A percentile compares a stretch with the other conserved stretches of the same genome.
These are phyloP conservation scores for Cryptocheilus praepositus DNA, from an alignment of 2,888 invertebrate species.

Conservation along the genomic window DNA sequence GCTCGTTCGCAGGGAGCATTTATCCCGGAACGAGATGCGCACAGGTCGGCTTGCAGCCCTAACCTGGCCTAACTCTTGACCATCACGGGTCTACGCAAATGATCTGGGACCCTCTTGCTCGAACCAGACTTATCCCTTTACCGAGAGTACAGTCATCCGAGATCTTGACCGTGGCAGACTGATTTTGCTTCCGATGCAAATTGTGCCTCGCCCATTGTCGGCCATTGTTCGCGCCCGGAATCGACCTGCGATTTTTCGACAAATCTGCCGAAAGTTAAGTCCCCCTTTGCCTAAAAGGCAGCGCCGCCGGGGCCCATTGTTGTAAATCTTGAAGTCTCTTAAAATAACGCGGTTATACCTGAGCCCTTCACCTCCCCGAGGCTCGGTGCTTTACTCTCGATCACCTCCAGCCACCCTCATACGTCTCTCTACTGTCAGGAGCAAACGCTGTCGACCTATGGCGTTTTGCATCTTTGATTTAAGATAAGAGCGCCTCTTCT, in stretches of 20 bases:
- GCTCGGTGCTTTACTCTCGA: conserved; percentile 2
- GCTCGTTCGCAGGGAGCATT: conserved; percentile 27
- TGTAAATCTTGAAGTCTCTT: conserved; percentile 67
- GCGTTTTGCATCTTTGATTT: conserved; percentile 54
- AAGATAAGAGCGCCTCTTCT: conserved; percentile 38
- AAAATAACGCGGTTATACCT: conserved; percentile 63
- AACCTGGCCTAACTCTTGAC: conserved; percentile 46
- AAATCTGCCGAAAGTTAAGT: conserved; percentile 53
- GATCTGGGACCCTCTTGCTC: conserved; percentile 21
- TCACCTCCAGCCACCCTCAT: conserved; percentile 13
- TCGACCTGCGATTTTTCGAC: conserved; percentile 43
- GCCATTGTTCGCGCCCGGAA: conserved; percentile 35
- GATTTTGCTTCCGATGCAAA: conserved; percentile 52
- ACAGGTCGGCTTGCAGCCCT: conserved; percentile 30
- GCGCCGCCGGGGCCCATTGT: conserved; percentile 46
- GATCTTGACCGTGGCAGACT: conserved; percentile 29
- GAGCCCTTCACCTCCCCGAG: conserved; percentile 32
- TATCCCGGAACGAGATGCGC: conserved; percentile 29
- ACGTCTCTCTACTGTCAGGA: conserved; percentile 9
- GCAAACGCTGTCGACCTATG: conserved; percentile 18
- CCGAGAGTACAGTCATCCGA: not conserved
- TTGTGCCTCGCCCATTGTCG: conserved; percentile 21
- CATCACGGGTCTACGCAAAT: conserved; percentile 39
- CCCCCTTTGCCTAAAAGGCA: conserved; percentile 17
- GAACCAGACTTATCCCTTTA: conserved; percentile 14